Percentiles rank a stretch among this genome's conserved stretches.
phyloP scores from a whole-genome alignment of 2,797 vertebrate genomes.

The Melanogrammus aeglefinus region DNA sequence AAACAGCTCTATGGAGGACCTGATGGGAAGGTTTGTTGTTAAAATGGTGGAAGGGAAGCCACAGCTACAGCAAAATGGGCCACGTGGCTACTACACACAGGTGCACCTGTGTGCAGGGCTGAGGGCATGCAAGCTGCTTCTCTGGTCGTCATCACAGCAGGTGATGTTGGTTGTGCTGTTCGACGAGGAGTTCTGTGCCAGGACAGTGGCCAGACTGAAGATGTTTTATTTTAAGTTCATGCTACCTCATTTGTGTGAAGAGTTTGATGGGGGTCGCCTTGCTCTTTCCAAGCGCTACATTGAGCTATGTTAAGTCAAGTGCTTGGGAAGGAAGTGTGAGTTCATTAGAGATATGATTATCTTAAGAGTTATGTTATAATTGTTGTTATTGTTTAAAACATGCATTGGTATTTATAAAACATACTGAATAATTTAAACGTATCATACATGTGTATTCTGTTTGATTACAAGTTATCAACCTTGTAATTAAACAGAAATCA shows the following conservation, averaged over 20 bases:
- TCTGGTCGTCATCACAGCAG: neutral
- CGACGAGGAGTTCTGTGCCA: neutral
- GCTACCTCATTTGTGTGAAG: neutral
- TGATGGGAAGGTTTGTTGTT: neutral
- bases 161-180: neutral
- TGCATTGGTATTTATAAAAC: neutral
- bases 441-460: neutral
- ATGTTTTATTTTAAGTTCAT: neutral
- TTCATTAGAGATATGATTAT: too few relatives aligned
- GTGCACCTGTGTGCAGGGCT: slow-evolving; percentile 18
- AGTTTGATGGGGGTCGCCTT: neutral
- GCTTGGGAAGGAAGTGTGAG: too few relatives aligned
- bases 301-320: neutral
- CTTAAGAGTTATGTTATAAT: neutral
- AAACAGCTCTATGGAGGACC: neutral
- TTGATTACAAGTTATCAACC: neutral
- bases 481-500: neutral
- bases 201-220: neutral
- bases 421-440: neutral
- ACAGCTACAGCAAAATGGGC: slow-evolving; percentile 9
- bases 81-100: slow-evolving; percentile 14
- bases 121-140: slow-evolving; percentile 4
- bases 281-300: neutral
- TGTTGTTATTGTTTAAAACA: neutral
- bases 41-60: neutral